These are phyloP conservation scores for Aplochiton taeniatus DNA, from an alignment of 2,797 vertebrate species.

Conservation along the genomic window DNA sequence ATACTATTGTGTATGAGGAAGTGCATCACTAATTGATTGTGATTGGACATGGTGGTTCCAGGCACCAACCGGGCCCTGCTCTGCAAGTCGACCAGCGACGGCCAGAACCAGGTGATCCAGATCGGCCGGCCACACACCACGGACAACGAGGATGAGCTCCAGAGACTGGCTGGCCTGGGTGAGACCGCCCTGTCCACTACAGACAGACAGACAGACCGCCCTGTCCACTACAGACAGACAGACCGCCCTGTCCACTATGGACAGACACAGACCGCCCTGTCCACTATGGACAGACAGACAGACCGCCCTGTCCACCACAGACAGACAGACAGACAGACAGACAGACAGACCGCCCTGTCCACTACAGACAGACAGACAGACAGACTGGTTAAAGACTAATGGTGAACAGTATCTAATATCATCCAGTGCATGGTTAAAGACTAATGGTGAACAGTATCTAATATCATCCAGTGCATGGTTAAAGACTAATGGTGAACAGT, in stretches of 20 bases:
- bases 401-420: constrained; percentile 18
- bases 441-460: constrained; percentile 38
- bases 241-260: no score
- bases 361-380: constrained; percentile 15
- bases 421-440: constrained; percentile 36
- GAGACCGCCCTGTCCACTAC: constrained; percentile 42
- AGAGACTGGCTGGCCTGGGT: constrained; percentile 91
- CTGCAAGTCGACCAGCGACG: constrained; percentile 91
- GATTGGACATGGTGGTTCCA: constrained; percentile 47
- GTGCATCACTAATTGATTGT: no score
- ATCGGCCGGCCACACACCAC: constrained; percentile 90
- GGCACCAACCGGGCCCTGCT: constrained; percentile 93
- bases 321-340: constrained; percentile 1
- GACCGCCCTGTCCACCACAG: not conserved
- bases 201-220: constrained; percentile 25
- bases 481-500: no score
- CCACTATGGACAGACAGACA: constrained; percentile 54
- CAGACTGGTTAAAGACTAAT: constrained; percentile 12
- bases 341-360: constrained; percentile 11
- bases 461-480: no score
- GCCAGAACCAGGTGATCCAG: constrained; percentile 93
- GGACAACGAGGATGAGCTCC: constrained; percentile 94
- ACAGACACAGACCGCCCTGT: no score
- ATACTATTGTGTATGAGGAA: no score
- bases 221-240: constrained; percentile 48